phyloP scores from a whole-genome alignment of 2,888 invertebrate species.

The Nymphalis urticae region DNA sequence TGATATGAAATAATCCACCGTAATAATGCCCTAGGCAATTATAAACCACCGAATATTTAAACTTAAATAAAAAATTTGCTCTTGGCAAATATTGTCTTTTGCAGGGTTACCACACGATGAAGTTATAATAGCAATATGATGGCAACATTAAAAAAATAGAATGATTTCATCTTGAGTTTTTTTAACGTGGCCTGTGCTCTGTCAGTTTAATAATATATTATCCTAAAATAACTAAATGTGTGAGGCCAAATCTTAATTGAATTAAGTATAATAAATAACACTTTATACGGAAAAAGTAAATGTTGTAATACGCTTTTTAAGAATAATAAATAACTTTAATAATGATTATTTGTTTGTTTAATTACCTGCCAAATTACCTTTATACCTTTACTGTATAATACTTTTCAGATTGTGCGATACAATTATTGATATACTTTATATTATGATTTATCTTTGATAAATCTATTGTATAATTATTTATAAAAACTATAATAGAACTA shows the following conservation, averaged over 20 bases:
- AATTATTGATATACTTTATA: too few relatives aligned
- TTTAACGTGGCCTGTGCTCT: not conserved
- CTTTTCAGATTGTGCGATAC: too few relatives aligned
- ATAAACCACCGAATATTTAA: conserved; percentile 24
- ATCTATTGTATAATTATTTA: too few relatives aligned
- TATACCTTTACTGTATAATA: too few relatives aligned
- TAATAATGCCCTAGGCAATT: conserved; percentile 14
- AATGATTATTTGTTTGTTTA: conserved; percentile 6
- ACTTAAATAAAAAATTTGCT: conserved; percentile 2
- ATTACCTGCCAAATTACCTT: not conserved
- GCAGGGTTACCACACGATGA: not conserved
- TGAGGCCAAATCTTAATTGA: conserved; percentile 9
- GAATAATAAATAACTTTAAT: conserved; percentile 19
- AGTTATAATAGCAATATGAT: not conserved
- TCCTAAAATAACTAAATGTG: not conserved
- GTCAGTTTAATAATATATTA: not conserved
- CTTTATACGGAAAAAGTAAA: conserved; percentile 10
- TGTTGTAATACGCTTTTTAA: conserved; percentile 27
- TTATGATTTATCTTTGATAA: not conserved
- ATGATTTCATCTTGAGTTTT: not conserved
- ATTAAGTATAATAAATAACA: conserved; percentile 10
- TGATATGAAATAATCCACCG: conserved; percentile 21
- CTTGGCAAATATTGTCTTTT: not conserved
- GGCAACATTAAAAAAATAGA: not conserved
- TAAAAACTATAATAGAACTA: too few relatives aligned